A percentile compares a stretch with the other conserved stretches of the same genome.
Evolutionary conservation across 2,797 vertebrate species (phyloP).

Genomic region (Yasuhikotakia modesta): DNA sequence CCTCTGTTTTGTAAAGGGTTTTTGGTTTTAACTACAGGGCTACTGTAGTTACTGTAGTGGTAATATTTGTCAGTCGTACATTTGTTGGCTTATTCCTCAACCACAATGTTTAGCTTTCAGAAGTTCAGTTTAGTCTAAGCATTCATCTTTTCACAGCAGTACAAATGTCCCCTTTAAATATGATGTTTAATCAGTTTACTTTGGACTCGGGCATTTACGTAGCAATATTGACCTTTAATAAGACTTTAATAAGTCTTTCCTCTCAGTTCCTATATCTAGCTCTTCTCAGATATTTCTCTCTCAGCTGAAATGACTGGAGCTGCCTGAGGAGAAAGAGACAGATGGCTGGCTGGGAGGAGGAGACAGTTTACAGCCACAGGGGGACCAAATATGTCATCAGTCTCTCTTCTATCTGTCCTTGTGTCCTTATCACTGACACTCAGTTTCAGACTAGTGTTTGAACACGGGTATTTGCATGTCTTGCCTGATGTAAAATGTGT

Average conservation of each 20-base stretch:
- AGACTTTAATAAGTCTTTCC: background rate
- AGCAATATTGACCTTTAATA: conserved; percentile 29
- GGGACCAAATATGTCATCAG: conserved; percentile 50
- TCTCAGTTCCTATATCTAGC: background rate
- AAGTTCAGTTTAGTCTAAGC: background rate
- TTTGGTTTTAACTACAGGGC: too few relatives aligned
- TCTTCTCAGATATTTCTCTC: conserved; percentile 9
- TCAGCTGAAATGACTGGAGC: conserved; percentile 15
- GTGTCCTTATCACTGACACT: conserved; percentile 6
- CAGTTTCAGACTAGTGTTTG: background rate
- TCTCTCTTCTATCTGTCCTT: conserved; percentile 45
- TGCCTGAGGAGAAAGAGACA: conserved; percentile 28
- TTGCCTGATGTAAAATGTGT: background rate
- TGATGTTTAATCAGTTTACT: background rate
- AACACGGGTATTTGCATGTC: background rate
- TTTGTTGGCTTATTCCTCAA: too few relatives aligned
- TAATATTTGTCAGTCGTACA: too few relatives aligned
- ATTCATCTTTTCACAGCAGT: background rate
- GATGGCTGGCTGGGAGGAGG: conserved; percentile 24
- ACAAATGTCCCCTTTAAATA: background rate
- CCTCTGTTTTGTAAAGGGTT: too few relatives aligned
- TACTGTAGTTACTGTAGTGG: too few relatives aligned
- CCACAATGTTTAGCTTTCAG: too few relatives aligned
- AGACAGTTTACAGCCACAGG: conserved; percentile 46
- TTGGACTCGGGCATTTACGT: background rate